phyloP scores from a whole-genome alignment of 1,140 invertebrate species.

The Tetramorium parvispinum region DNA sequence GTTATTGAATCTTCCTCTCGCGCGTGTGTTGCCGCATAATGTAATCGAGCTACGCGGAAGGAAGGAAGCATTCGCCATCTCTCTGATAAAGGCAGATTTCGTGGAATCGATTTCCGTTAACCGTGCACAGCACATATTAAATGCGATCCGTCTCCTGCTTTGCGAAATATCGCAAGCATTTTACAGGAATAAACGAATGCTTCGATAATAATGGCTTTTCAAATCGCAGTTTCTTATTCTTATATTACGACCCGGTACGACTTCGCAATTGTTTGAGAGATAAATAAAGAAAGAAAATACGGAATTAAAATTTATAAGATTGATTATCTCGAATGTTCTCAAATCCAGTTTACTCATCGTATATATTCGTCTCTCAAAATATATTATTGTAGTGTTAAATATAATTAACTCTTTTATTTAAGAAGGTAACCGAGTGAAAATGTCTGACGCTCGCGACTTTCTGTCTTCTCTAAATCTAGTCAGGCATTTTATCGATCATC shows the following conservation, averaged over 20 bases:
- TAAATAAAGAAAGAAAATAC: neutral
- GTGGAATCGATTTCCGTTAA: constrained; percentile 47
- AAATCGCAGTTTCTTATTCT: neutral
- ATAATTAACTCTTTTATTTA: too few relatives aligned
- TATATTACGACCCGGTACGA: neutral
- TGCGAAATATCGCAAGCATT: neutral
- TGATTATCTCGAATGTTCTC: too few relatives aligned
- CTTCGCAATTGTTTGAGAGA: neutral
- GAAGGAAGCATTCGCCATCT: constrained; percentile 4
- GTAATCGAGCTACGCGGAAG: constrained; percentile 23
- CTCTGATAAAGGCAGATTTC: constrained; percentile 30
- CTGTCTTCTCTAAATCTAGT: too few relatives aligned
- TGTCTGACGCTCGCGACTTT: too few relatives aligned
- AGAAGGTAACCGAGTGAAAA: too few relatives aligned
- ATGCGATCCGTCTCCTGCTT: neutral
- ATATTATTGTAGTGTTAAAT: too few relatives aligned
- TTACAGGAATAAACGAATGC: neutral
- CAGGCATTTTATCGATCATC: too few relatives aligned
- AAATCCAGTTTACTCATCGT: neutral
- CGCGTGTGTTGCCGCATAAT: constrained; percentile 52
- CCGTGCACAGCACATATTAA: constrained; percentile 25
- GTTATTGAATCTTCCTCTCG: constrained; percentile 44
- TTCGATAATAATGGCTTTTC: neutral
- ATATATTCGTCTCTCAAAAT: too few relatives aligned
- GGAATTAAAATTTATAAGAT: neutral